Conservation (phyloP, 2,113 vertebrate genomes). For the zebrafish (Danio rerio) region GRCz12tu NC_133196.1:6347001-6347500, state of each 20-base stretch:
- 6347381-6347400: conserved; percentile 7
- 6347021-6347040: conserved; percentile 93
- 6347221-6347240: conserved; percentile 10
- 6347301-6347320: conserved; percentile 27
- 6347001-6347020: conserved; percentile 94
- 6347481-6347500: conserved; percentile 62
- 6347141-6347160: conserved; percentile 57
- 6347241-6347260: neutral
- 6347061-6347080: conserved; percentile 80
- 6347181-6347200: conserved; percentile 76
- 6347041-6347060: conserved; percentile 85
- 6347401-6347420: conserved; percentile 20
- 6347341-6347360: conserved; percentile 58
- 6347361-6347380: conserved; percentile 56
- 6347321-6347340: conserved; percentile 59
- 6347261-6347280: conserved; percentile 1
- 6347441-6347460: conserved; percentile 61
- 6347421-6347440: conserved; percentile 5
- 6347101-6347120: conserved; percentile 54
- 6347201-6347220: conserved; percentile 33
- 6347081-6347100: conserved; percentile 72
- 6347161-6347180: conserved; percentile 75
- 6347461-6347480: conserved; percentile 65
- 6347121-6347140: conserved; percentile 69
- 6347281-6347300: conserved; percentile 22